Evolutionary conservation across 2,797 vertebrate genomes (phyloP).

Genomic region (Anomalospiza imberbis): DNA sequence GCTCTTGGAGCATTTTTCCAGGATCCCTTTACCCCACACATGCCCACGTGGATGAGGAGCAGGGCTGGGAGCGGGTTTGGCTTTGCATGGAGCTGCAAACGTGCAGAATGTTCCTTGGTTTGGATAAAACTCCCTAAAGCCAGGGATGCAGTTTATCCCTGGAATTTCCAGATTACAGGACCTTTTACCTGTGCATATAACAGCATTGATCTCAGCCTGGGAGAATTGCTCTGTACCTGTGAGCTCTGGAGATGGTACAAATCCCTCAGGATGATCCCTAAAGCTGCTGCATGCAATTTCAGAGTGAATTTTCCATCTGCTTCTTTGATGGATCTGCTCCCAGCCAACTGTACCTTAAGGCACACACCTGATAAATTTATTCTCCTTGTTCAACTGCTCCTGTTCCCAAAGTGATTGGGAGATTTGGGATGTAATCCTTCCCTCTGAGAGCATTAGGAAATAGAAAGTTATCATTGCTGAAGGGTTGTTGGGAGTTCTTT

Average conservation of each 20-base stretch:
- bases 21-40: fast-evolving
- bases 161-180: not conserved
- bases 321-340: not conserved
- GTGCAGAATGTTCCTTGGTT: not conserved
- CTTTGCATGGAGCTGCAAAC: not conserved
- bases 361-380: not conserved
- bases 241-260: not conserved
- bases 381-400: not conserved
- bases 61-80: not conserved
- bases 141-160: not conserved
- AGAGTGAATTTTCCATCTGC: not conserved
- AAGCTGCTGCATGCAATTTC: not conserved
- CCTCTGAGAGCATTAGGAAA: not conserved
- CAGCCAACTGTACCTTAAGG: not conserved
- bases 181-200: not conserved
- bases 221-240: not conserved
- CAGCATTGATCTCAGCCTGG: not conserved
- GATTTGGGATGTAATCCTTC: slow-evolving; percentile 23
- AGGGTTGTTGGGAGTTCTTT: not conserved
- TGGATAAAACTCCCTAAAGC: not conserved
- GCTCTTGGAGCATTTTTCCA: not conserved
- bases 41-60: fast-evolving
- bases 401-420: not conserved
- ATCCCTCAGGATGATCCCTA: not conserved
- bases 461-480: not conserved